Evolutionary conservation across 35 echinoderm and acorn worm species (phyloP).

Genomic region (Apostichopus parvimensis): DNA sequence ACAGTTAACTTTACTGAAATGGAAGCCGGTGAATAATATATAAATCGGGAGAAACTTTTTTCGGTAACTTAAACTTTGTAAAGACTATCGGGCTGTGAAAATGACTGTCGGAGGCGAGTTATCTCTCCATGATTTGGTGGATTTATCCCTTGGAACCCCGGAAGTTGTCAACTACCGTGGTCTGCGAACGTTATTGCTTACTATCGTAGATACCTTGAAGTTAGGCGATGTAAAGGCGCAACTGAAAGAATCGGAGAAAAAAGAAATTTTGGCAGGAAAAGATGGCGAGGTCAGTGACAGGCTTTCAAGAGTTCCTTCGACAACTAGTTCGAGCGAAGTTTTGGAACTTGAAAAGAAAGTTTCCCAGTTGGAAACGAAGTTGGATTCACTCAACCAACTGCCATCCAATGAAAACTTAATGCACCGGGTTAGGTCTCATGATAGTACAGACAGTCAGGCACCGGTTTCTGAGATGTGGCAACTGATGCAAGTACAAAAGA

Average conservation of each 20-base stretch:
- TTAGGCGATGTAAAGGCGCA: constrained; percentile 78
- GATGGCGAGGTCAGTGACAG: constrained; percentile 21
- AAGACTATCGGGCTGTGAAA: background rate
- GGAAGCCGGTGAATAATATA: background rate
- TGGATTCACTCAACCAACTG: constrained; percentile 79
- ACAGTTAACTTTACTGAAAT: too few relatives aligned
- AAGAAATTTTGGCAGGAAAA: constrained; percentile 70
- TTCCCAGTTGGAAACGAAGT: constrained; percentile 81
- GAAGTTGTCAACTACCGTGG: constrained; percentile 99
- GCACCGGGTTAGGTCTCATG: constrained; percentile 63
- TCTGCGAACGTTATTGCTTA: constrained; percentile 68
- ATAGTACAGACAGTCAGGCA: constrained; percentile 45
- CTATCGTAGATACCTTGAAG: constrained; percentile 85
- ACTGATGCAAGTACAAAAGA: constrained; percentile 95
- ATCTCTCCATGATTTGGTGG: constrained; percentile 82
- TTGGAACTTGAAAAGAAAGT: constrained; percentile 81
- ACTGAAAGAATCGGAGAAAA: constrained; percentile 78
- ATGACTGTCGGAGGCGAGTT: constrained; percentile 67
- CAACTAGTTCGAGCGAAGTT: constrained; percentile 29
- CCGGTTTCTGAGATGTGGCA: constrained; percentile 99
- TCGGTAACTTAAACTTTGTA: background rate
- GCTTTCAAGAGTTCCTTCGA: constrained; percentile 9
- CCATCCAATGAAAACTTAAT: constrained; percentile 92
- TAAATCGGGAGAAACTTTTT: background rate
- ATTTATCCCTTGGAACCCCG: constrained; percentile 92